Evolutionary conservation across 2,113 vertebrate genomes (phyloP).

Genomic region (Bolborhynchus lineola): DNA sequence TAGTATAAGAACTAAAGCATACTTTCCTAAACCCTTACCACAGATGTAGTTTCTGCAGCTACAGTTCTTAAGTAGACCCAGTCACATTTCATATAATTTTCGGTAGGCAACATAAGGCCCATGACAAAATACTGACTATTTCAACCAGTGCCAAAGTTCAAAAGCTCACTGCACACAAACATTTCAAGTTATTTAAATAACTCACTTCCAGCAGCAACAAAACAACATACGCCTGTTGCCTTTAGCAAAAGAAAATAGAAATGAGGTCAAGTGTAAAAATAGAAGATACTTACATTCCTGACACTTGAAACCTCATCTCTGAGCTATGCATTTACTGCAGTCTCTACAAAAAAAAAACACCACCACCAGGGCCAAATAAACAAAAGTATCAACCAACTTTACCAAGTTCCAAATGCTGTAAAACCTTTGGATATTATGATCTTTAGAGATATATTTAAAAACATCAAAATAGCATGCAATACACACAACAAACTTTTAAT

Average conservation of each 20-base stretch:
- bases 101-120: neutral
- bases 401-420: neutral
- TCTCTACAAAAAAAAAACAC: neutral
- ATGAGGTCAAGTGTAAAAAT: slow-evolving; percentile 66
- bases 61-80: neutral
- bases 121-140: neutral
- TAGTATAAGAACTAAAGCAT: neutral
- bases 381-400: neutral
- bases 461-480: neutral
- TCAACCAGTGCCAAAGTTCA: neutral
- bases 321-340: slow-evolving; percentile 42
- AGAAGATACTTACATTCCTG: slow-evolving; percentile 57
- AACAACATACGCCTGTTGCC: slow-evolving; percentile 42
- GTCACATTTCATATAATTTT: neutral
- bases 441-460: neutral
- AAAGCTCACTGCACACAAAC: slow-evolving; percentile 4
- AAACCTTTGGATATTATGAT: neutral
- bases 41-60: neutral
- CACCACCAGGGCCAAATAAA: neutral
- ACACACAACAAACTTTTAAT: neutral
- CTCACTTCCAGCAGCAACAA: slow-evolving; percentile 36
- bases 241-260: slow-evolving; percentile 60
- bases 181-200: slow-evolving; percentile 19
- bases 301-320: slow-evolving; percentile 60
- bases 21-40: neutral